Percentiles rank a stretch among this genome's conserved stretches.
These are phyloP conservation scores for Catocala sponsa DNA, from an alignment of 2,888 invertebrate genomes.

Conservation along the genomic window DNA sequence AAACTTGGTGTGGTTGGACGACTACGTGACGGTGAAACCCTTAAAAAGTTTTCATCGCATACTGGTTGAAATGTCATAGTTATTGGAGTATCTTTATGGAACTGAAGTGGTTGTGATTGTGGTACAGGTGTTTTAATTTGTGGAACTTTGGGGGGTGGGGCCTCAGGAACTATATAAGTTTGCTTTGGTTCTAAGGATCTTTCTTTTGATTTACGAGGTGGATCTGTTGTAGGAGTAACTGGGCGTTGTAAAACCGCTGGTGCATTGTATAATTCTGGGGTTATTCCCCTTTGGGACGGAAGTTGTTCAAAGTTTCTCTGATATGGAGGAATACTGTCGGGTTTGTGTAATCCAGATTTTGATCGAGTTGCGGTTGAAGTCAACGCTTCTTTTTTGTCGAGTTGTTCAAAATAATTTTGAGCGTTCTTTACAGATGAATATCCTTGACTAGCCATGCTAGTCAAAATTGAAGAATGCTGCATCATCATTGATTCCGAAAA, in stretches of 20 bases:
- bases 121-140: slow-evolving; percentile 54
- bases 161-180: slow-evolving; percentile 54
- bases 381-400: slow-evolving; percentile 75
- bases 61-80: slow-evolving; percentile 91
- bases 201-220: slow-evolving; percentile 68
- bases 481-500: slow-evolving; percentile 67
- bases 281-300: slow-evolving; percentile 88
- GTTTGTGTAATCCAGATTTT: slow-evolving; percentile 88
- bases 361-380: slow-evolving; percentile 72
- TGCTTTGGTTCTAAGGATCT: slow-evolving; percentile 68
- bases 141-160: slow-evolving; percentile 54
- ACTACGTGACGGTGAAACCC: slow-evolving; percentile 85
- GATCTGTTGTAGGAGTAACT: slow-evolving; percentile 79
- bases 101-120: slow-evolving; percentile 65
- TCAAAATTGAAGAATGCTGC: slow-evolving; percentile 64
- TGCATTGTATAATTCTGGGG: slow-evolving; percentile 84
- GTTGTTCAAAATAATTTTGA: slow-evolving; percentile 78
- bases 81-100: slow-evolving; percentile 85
- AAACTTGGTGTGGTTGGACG: slow-evolving; percentile 91
- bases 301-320: slow-evolving; percentile 89
- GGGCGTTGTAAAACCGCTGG: slow-evolving; percentile 78
- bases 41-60: slow-evolving; percentile 84
- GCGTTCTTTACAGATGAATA: slow-evolving; percentile 76
- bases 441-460: slow-evolving; percentile 63
- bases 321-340: slow-evolving; percentile 89